Evolutionary conservation across 2,113 vertebrate genomes (phyloP).

Genomic region (Psittacula cyanocephala): DNA sequence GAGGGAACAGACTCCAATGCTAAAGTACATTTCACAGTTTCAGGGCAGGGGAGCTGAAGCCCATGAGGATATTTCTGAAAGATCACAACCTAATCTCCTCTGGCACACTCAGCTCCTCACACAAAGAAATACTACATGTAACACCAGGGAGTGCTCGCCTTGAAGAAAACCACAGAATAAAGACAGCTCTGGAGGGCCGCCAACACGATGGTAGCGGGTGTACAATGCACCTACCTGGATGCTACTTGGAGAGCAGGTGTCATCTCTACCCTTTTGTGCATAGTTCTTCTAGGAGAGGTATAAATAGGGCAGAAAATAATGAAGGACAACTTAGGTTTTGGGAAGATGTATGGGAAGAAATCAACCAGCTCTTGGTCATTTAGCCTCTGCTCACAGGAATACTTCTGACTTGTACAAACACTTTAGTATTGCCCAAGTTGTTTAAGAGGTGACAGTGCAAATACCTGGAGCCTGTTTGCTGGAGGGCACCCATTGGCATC

Average conservation of each 20-base stretch:
- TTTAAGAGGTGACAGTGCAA: neutral
- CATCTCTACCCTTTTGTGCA: neutral
- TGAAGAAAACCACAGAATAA: neutral
- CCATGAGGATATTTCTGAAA: neutral
- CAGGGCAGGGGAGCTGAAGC: neutral
- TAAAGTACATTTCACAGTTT: constrained; percentile 2
- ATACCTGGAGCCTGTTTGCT: neutral
- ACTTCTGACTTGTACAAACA: neutral
- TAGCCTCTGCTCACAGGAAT: neutral
- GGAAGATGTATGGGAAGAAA: neutral
- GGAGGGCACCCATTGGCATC: neutral
- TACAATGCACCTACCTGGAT: neutral
- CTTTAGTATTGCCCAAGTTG: neutral
- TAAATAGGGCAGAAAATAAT: neutral
- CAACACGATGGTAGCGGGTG: neutral
- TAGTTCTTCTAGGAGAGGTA: neutral
- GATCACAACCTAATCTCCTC: neutral
- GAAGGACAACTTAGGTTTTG: neutral
- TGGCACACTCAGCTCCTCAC: neutral
- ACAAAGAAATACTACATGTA: neutral
- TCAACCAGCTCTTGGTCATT: neutral
- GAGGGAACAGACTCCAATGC: neutral
- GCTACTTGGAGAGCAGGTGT: neutral
- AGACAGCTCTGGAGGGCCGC: neutral
- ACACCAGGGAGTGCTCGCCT: rapidly evolving